A percentile compares a stretch with the other conserved stretches of the same genome.
Evolutionary conservation across 1,140 invertebrate species (phyloP).

Genomic region (Drosophila micromelanica): DNA sequence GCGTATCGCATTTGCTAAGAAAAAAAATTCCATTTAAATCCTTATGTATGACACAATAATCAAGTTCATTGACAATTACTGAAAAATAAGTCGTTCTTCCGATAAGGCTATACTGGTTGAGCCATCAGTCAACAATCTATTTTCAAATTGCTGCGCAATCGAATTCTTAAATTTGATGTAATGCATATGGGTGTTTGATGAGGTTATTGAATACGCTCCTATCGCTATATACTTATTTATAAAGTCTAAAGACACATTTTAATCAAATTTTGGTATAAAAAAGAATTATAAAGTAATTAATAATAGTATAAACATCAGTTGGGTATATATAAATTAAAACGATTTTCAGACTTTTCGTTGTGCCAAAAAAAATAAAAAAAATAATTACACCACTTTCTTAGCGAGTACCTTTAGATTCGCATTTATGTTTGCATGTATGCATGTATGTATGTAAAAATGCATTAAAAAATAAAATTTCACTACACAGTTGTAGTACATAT

Average conservation of each 20-base stretch:
- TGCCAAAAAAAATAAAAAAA: conserved; percentile 52
- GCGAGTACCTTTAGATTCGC: conserved; percentile 6
- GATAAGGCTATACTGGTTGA: conserved; percentile 26
- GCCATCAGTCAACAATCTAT: conserved; percentile 14
- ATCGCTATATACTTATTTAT: conserved; percentile 31
- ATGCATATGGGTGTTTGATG: conserved; percentile 11
- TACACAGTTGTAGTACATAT: not conserved
- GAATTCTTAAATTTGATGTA: conserved; percentile 18
- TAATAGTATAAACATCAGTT: conserved; percentile 29
- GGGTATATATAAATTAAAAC: conserved; percentile 40
- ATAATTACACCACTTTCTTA: conserved; percentile 10
- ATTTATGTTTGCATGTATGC: conserved; percentile 7
- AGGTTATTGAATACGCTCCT: conserved; percentile 27
- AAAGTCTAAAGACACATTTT: conserved; percentile 43
- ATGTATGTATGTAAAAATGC: conserved; percentile 7
- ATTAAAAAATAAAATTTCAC: conserved; percentile 5
- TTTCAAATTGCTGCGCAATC: conserved; percentile 28
- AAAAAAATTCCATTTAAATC: conserved; percentile 30
- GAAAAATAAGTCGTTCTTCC: conserved; percentile 22
- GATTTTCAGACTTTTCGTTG: conserved; percentile 57
- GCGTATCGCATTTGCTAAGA: conserved; percentile 42
- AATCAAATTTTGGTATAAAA: conserved; percentile 73
- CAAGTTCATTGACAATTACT: conserved; percentile 15
- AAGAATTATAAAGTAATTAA: conserved; percentile 18
- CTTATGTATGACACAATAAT: conserved; percentile 21